Percentiles rank a stretch among this genome's conserved stretches.
These are phyloP conservation scores for Etia nguti DNA, from an alignment of 2,113 vertebrate genomes.

Conservation along the genomic window DNA sequence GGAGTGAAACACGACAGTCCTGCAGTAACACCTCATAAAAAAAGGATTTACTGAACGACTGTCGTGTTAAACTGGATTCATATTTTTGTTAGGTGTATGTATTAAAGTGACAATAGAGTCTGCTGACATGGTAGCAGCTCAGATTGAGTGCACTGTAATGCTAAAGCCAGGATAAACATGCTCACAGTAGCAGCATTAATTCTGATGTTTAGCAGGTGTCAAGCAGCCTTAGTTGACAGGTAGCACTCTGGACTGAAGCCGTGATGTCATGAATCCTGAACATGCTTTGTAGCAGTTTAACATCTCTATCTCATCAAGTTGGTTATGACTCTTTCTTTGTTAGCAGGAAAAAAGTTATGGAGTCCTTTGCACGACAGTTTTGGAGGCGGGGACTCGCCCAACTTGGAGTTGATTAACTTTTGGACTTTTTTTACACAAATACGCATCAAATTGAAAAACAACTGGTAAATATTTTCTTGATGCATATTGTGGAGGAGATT, in stretches of 20 bases:
- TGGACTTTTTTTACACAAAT: not conserved
- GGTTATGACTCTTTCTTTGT: not conserved
- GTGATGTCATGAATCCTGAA: rapidly evolving
- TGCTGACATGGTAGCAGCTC: not conserved
- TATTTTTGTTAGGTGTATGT: not conserved
- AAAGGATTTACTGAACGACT: not conserved
- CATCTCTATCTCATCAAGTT: not conserved
- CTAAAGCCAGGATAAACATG: not conserved
- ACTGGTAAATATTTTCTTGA: not conserved
- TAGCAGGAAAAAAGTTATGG: rapidly evolving
- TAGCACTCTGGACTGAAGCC: not conserved
- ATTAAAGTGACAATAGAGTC: not conserved
- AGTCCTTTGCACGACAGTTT: not conserved
- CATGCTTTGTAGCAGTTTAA: rapidly evolving
- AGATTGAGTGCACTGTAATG: not conserved
- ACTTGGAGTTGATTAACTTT: not conserved
- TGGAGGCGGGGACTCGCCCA: not conserved
- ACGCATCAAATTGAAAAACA: not conserved
- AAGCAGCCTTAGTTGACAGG: not conserved
- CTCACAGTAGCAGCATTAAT: not conserved
- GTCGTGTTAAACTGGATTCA: not conserved
- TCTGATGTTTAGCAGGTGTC: not conserved
- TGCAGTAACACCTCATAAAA: not conserved
- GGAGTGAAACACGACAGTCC: not conserved
- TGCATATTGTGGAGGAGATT: not conserved